phyloP scores from a whole-genome alignment of 2,888 invertebrate species.

The Cordilura impudica region DNA sequence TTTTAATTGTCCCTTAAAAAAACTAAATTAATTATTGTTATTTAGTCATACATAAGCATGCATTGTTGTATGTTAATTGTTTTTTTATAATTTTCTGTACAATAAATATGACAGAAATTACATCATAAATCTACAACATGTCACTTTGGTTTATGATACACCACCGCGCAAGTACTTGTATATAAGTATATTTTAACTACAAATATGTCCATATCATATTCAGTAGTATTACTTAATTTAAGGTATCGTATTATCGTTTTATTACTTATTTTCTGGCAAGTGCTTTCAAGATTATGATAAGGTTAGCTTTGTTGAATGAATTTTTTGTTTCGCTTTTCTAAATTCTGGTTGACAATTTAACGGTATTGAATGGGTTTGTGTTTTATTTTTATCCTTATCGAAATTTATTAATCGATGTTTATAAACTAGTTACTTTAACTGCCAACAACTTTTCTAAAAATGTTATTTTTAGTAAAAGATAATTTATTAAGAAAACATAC shows the following conservation, averaged over 20 bases:
- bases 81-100: too few relatives aligned
- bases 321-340: background rate
- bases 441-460: too few relatives aligned
- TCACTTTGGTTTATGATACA: background rate
- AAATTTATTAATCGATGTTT: background rate
- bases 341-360: background rate
- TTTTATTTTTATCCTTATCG: background rate
- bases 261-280: background rate
- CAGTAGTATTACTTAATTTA: background rate
- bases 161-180: background rate
- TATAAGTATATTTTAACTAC: too few relatives aligned
- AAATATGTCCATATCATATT: background rate
- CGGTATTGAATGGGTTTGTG: background rate
- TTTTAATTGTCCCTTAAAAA: too few relatives aligned
- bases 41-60: too few relatives aligned
- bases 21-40: too few relatives aligned
- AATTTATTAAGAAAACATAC: too few relatives aligned
- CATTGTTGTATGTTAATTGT: too few relatives aligned
- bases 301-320: background rate
- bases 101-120: background rate
- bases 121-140: background rate
- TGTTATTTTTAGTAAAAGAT: too few relatives aligned
- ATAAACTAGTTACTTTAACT: too few relatives aligned
- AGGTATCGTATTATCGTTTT: background rate
- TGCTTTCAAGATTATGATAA: background rate